Percentiles rank a stretch among this genome's conserved stretches.
These are phyloP conservation scores for Plecotus auritus DNA, from an alignment of 2,113 vertebrate species.

Conservation along the genomic window DNA sequence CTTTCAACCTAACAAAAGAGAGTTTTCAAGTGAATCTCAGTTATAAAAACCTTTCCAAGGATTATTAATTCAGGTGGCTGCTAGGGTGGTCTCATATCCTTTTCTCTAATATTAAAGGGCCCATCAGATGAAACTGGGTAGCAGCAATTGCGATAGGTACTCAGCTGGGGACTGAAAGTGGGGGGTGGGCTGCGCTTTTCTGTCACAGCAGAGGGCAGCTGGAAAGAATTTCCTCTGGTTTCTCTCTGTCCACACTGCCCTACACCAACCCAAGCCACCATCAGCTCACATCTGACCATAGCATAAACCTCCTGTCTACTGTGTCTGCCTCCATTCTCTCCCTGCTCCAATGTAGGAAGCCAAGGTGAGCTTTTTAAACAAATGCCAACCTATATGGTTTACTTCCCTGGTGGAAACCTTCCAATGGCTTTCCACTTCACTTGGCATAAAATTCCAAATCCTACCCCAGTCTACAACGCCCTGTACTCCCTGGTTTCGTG, in stretches of 20 bases:
- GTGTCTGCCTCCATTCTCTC: not conserved
- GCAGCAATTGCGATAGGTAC: not conserved
- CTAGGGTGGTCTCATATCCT: not conserved
- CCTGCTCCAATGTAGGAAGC: not conserved
- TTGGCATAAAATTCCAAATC: not conserved
- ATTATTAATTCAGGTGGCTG: not conserved
- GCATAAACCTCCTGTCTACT: not conserved
- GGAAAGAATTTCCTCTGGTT: not conserved
- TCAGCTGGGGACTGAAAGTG: not conserved
- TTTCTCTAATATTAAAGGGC: not conserved
- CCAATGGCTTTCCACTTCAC: not conserved
- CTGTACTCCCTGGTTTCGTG: not conserved
- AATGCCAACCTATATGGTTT: not conserved
- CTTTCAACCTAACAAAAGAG: conserved; percentile 4
- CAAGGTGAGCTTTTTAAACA: not conserved
- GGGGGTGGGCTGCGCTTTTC: not conserved
- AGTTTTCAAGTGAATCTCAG: conserved; percentile 10
- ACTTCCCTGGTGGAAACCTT: not conserved
- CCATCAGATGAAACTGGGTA: not conserved
- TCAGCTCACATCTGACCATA: not conserved
- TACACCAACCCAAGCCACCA: not conserved
- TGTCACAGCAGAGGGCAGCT: not conserved
- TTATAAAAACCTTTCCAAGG: not conserved
- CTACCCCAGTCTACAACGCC: fast-evolving
- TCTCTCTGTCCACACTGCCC: not conserved